phyloP scores from a whole-genome alignment of 1,140 invertebrate species.

The Oscheius sp. region DNA sequence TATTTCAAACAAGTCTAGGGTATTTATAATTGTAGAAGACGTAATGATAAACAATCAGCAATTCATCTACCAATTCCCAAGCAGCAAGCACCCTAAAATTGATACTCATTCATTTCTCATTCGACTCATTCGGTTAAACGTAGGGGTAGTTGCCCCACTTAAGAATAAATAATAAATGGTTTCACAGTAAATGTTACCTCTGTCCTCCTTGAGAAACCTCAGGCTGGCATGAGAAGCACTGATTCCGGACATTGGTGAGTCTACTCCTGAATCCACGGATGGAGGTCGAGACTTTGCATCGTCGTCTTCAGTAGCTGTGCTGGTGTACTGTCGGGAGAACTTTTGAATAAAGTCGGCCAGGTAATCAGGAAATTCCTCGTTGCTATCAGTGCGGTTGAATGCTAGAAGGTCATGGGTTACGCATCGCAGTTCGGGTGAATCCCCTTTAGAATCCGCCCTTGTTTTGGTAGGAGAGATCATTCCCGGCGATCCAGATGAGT shows the following conservation, averaged over 20 bases:
- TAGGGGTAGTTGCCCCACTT: slow-evolving; percentile 32
- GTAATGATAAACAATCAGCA: no score
- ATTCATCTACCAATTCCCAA: no score
- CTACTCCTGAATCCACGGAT: slow-evolving; percentile 33
- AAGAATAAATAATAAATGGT: background rate
- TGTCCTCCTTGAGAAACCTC: slow-evolving; percentile 35
- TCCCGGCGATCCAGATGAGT: background rate
- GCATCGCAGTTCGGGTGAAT: no score
- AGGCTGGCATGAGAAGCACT: slow-evolving; percentile 38
- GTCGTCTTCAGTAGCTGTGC: slow-evolving; percentile 38
- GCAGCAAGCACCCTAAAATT: no score
- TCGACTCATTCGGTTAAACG: slow-evolving; percentile 18
- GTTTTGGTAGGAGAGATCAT: slow-evolving; percentile 1
- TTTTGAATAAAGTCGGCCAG: slow-evolving; percentile 60
- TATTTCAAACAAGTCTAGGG: no score
- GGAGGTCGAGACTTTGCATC: slow-evolving; percentile 37
- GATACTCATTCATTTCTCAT: no score
- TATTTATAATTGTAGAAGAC: no score
- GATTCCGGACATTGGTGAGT: slow-evolving; percentile 42
- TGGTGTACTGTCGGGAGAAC: slow-evolving; percentile 56
- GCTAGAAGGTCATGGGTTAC: no score
- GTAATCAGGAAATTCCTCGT: slow-evolving; percentile 53
- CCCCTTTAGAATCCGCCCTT: no score
- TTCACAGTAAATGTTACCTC: slow-evolving; percentile 23
- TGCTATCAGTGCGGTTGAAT: slow-evolving; percentile 24